These are phyloP conservation scores for Cossypha polioptera DNA, from an alignment of 2,797 vertebrate species.

Conservation along the genomic window DNA sequence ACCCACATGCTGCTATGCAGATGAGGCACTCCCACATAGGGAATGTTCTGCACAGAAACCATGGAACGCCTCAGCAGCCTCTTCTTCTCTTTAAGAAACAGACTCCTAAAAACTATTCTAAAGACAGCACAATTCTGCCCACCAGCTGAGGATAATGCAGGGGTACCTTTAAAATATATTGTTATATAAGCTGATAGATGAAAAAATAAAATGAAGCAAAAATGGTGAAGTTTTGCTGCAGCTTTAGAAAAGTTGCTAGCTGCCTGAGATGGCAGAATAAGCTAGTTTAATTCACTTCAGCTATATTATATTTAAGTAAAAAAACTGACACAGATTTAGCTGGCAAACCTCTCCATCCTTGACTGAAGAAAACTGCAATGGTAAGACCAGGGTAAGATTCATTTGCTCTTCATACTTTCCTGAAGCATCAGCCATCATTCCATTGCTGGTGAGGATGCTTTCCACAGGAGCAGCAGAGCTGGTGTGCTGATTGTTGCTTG, in stretches of 20 bases:
- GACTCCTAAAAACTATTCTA: conserved; percentile 15
- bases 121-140: conserved; percentile 32
- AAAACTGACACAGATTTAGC: neutral
- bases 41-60: conserved; percentile 62
- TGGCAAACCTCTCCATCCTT: neutral
- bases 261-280: neutral
- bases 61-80: conserved; percentile 25
- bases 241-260: neutral
- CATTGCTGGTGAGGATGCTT: neutral
- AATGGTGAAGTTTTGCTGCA: neutral
- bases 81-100: conserved; percentile 12
- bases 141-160: neutral
- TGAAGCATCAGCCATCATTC: neutral
- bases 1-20: conserved; percentile 63
- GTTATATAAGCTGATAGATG: conserved; percentile 1
- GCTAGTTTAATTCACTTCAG: neutral
- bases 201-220: neutral
- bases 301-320: neutral
- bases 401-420: neutral
- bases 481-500: neutral
- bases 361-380: neutral
- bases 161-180: neutral
- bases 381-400: neutral
- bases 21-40: conserved; percentile 66
- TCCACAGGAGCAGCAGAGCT: neutral